Conservation (phyloP, 2,888 invertebrate genomes). For the Plusia festucae region DNA sequence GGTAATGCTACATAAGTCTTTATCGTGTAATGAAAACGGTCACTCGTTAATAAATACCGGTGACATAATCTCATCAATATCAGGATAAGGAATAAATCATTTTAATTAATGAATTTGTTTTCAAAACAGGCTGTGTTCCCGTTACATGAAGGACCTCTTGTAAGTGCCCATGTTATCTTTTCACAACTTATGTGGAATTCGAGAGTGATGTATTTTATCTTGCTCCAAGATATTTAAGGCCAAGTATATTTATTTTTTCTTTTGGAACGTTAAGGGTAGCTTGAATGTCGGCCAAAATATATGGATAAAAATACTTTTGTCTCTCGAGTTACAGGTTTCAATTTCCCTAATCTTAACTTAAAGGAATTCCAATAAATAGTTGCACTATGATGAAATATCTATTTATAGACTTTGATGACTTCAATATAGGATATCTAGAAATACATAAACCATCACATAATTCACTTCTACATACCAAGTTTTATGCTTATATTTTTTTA, state of each 20-base stretch:
- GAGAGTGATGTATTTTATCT: slow-evolving; percentile 37
- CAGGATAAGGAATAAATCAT: slow-evolving; percentile 19
- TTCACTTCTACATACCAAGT: too few species aligned
- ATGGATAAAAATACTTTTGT: too few species aligned
- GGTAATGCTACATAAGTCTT: slow-evolving; percentile 5
- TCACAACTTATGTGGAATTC: slow-evolving; percentile 28
- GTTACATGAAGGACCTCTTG: slow-evolving; percentile 34
- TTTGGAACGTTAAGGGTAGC: slow-evolving; percentile 8
- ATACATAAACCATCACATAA: not conserved
- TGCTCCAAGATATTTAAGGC: slow-evolving; percentile 12
- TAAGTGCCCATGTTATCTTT: slow-evolving; percentile 35
- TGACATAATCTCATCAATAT: slow-evolving; percentile 26
- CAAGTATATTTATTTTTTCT: not conserved
- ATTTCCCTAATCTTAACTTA: not conserved
- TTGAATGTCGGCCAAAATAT: not conserved
- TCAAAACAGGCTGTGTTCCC: slow-evolving; percentile 30
- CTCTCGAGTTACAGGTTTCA: not conserved
- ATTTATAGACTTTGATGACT: not conserved
- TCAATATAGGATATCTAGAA: not conserved
- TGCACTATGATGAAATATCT: slow-evolving; percentile 4
- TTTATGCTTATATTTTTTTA: too few species aligned
- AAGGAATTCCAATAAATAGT: not conserved
- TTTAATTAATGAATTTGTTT: slow-evolving; percentile 28
- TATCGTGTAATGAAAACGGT: slow-evolving; percentile 29
- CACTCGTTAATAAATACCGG: slow-evolving; percentile 28